phyloP scores from a whole-genome alignment of 2,888 invertebrate genomes.

The Schizotus pectinicornis region DNA sequence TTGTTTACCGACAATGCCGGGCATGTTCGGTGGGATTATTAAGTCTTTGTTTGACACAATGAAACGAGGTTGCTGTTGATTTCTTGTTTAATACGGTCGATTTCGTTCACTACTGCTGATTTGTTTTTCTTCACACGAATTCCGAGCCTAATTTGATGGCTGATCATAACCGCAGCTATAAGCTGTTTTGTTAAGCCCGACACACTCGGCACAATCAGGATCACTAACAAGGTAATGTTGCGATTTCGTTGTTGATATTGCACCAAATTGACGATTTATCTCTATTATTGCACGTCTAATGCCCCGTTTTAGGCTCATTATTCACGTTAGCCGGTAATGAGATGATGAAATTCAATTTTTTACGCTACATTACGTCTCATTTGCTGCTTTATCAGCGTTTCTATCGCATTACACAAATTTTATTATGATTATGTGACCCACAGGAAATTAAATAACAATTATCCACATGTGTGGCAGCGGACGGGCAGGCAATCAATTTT shows the following conservation, averaged over 20 bases:
- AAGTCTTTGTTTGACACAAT: conserved; percentile 12
- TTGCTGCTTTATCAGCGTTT: conserved; percentile 15
- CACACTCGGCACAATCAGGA: neutral
- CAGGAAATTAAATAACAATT: conserved; percentile 29
- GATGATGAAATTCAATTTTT: conserved; percentile 26
- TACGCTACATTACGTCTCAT: conserved; percentile 26
- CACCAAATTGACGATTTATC: conserved; percentile 6
- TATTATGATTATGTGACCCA: conserved; percentile 23
- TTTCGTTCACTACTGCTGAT: conserved; percentile 17
- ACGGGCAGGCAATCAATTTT: no score
- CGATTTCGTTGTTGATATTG: conserved; percentile 11
- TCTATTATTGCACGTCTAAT: conserved; percentile 9
- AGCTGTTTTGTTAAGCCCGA: no score
- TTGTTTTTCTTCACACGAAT: conserved; percentile 7
- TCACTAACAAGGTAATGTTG: conserved; percentile 9
- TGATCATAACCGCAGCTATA: conserved; percentile 6
- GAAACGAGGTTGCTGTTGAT: conserved; percentile 8
- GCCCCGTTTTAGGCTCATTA: conserved; percentile 10
- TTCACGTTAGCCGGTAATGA: conserved; percentile 16
- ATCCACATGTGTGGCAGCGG: neutral
- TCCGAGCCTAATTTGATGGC: conserved; percentile 18
- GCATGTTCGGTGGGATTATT: conserved; percentile 13
- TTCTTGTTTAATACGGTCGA: conserved; percentile 19
- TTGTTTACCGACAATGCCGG: conserved; percentile 24
- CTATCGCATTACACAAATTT: conserved; percentile 25